A percentile compares a stretch with the other conserved stretches of the same genome.
Evolutionary conservation across 2,113 vertebrate species (phyloP).

Genomic region (Erythrolamprus reginae): DNA sequence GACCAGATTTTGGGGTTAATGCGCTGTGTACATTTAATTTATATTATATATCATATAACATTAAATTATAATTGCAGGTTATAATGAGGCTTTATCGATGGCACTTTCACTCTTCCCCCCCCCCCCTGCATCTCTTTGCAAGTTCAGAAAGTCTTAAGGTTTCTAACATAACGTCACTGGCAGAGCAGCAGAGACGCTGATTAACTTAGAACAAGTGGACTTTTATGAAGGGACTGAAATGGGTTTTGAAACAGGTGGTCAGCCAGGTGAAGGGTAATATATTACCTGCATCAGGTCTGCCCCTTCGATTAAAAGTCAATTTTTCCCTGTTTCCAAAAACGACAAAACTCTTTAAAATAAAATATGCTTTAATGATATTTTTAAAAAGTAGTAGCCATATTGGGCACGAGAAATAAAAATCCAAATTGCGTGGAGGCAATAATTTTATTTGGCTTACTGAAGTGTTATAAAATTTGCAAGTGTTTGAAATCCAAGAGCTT

Average conservation of each 20-base stretch:
- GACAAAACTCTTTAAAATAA: not conserved
- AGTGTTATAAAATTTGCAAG: not conserved
- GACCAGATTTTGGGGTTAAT: not conserved
- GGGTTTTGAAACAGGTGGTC: not conserved
- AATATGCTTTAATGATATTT: not conserved
- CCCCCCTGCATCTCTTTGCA: too few species aligned
- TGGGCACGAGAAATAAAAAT: not conserved
- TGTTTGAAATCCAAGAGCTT: not conserved
- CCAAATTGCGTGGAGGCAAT: not conserved
- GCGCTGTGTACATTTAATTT: not conserved
- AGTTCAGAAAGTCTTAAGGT: not conserved
- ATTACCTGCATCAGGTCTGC: not conserved
- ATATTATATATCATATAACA: not conserved
- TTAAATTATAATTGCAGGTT: not conserved
- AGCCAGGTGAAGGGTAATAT: not conserved
- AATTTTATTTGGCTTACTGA: not conserved
- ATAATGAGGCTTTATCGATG: not conserved
- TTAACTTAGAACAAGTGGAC: not conserved
- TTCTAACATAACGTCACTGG: not conserved
- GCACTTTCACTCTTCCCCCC: too few species aligned
- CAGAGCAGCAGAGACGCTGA: not conserved
- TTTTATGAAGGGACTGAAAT: not conserved
- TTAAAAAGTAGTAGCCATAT: not conserved
- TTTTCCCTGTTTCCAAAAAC: not conserved
- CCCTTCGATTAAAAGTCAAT: not conserved